Percentiles rank a stretch among this genome's conserved stretches.
phyloP scores from a whole-genome alignment of 2,113 vertebrate genomes.

The Rhineura floridana region DNA sequence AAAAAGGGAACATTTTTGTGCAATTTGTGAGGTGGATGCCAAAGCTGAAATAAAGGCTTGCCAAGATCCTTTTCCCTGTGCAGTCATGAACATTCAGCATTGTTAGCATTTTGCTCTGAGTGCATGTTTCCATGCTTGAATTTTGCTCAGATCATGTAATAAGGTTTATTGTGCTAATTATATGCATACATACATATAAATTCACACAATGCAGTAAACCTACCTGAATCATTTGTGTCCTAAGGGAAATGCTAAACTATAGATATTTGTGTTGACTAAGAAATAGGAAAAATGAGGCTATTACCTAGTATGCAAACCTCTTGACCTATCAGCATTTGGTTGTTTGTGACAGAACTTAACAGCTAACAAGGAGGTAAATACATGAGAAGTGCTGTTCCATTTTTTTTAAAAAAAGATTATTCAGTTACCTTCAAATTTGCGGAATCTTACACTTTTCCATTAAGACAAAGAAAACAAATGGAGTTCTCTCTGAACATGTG shows the following conservation, averaged over 20 bases:
- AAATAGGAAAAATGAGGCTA: conserved; percentile 56
- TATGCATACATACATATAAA: conserved; percentile 64
- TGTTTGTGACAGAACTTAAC: conserved; percentile 38
- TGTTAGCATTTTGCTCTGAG: conserved; percentile 77
- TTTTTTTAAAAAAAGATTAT: conserved; percentile 12
- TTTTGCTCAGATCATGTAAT: conserved; percentile 77
- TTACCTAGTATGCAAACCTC: conserved; percentile 63
- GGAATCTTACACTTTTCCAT: conserved; percentile 16
- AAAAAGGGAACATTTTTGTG: conserved; percentile 69
- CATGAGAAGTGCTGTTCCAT: conserved; percentile 39
- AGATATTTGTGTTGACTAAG: conserved; percentile 55
- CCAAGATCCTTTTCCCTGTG: conserved; percentile 73
- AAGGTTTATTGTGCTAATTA: conserved; percentile 79
- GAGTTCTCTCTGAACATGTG: not conserved
- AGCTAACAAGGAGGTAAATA: conserved; percentile 37
- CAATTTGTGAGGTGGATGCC: conserved; percentile 77
- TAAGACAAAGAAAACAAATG: not conserved
- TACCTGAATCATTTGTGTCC: conserved; percentile 64
- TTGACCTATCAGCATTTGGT: conserved; percentile 55
- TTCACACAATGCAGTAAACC: conserved; percentile 70
- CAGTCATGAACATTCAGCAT: conserved; percentile 68
- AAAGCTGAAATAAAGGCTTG: conserved; percentile 75
- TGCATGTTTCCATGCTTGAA: conserved; percentile 68
- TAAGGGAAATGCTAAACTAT: conserved; percentile 66
- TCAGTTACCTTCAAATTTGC: not conserved